Base-by-base conservation (phyloP, 1,140 invertebrate species). In the Drosophila obscura region DNA sequence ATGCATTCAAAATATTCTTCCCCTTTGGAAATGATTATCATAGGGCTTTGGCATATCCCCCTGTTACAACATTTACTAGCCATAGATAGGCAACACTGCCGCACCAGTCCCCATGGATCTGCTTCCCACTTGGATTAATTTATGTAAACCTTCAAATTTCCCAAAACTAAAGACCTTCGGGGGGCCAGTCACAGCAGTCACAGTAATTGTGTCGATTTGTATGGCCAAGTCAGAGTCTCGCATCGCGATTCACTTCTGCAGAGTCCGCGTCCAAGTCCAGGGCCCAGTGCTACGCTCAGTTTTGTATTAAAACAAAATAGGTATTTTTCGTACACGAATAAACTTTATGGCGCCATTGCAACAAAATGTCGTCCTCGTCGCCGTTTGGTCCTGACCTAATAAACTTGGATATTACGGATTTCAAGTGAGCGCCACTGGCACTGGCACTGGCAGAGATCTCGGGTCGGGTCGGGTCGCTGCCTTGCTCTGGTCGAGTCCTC, bases 161-260 rank as follows among this genome's bases (percentile, higher is more conserved):
- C 63, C 67, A 59, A 31, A 73, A 35, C 71, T 74, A 44, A 76
- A 76, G n/a, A 53, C 57, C 26, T 16, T 57, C 60, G 49, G n/a
- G 19, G n/a, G n/a, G 13, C 19, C 9, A 39, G 44, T n/a, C 35
- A 11, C 11, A 45, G 16, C 51, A 57, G 48, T 56, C 68, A 39
- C 85, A 85, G 87, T 85, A 87, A 85, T 85, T 87, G 66, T 73
- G 82, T 87, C 74, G 78, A 85, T 85, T 85, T 87, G 51, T 64
- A 77, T 75, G 81, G 53, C 63, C 53, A 65, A 73, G 64, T 72
- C 68, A 76, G 44, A 1, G 39, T 48, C 52, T 48, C 52, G 73
- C 82, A 74, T 85, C 59, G 35, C 19, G 9, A 48, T 24, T 51
- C 48, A 55, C 62, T 24, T 16, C 1, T 1, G n/a, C 44, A n/a